Conservation (phyloP, 2,797 vertebrate species). For the Eulemur mongoz region DNA sequence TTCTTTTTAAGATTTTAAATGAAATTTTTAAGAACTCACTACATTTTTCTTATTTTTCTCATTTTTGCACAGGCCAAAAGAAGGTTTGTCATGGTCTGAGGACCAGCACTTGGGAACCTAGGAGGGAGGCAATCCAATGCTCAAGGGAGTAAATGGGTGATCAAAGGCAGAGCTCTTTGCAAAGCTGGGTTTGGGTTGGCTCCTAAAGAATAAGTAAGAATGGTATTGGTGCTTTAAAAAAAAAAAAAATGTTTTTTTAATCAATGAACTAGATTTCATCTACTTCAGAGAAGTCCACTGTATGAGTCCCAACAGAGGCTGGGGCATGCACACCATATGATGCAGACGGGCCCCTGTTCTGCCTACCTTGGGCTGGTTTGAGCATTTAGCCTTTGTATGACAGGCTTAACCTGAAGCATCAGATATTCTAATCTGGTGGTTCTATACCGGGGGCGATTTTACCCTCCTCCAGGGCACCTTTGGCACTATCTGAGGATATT, state of each 20-base stretch:
- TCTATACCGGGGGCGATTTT: not conserved
- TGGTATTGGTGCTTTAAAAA: not conserved
- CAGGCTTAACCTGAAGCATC: not conserved
- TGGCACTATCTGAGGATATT: not conserved
- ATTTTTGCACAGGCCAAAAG: not conserved
- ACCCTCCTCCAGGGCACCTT: not conserved
- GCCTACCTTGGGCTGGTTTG: not conserved
- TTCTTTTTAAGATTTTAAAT: not conserved
- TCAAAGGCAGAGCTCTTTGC: not conserved
- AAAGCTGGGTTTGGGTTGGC: not conserved
- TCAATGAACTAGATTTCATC: not conserved
- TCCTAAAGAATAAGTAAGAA: not conserved
- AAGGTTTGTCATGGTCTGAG: not conserved
- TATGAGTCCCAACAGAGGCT: not conserved
- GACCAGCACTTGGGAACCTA: not conserved
- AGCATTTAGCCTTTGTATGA: not conserved
- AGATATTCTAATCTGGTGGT: not conserved
- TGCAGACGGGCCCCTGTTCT: fast-evolving
- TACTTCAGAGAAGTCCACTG: not conserved
- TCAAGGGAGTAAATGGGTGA: not conserved
- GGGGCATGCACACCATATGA: not conserved
- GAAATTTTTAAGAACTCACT: not conserved
- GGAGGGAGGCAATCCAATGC: not conserved
- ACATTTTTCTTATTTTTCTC: not conserved
- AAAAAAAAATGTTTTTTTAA: not conserved